Evolutionary conservation across 2,888 invertebrate genomes (phyloP).

Genomic region (Melinaea menophilus): DNA sequence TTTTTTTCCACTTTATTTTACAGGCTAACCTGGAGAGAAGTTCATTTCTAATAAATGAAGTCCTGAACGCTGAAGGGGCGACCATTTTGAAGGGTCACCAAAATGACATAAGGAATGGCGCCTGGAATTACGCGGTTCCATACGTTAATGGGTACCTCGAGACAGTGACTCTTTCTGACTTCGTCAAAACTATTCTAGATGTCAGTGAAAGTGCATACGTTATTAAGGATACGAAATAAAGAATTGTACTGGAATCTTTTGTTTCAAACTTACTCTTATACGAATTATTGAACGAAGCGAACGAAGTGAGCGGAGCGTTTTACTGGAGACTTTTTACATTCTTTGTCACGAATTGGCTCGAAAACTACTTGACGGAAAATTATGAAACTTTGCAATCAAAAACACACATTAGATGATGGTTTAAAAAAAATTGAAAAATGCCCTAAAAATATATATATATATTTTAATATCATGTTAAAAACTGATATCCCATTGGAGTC

Average conservation of each 20-base stretch:
- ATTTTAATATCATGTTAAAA: too few relatives aligned
- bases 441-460: too few relatives aligned
- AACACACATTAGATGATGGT: too few relatives aligned
- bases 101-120: constrained; percentile 34
- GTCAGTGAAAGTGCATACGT: constrained; percentile 20
- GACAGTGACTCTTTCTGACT: constrained; percentile 28
- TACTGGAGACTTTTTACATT: too few relatives aligned
- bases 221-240: constrained; percentile 11
- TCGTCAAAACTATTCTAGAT: constrained; percentile 28
- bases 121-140: constrained; percentile 27
- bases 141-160: constrained; percentile 19
- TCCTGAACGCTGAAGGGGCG: constrained; percentile 43
- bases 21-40: constrained; percentile 46
- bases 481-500: too few relatives aligned
- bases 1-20: constrained; percentile 4
- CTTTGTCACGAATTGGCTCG: too few relatives aligned
- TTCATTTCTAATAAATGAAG: constrained; percentile 45
- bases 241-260: not conserved
- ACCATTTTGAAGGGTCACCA: constrained; percentile 40
- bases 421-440: too few relatives aligned
- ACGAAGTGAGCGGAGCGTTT: too few relatives aligned
- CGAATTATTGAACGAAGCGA: too few relatives aligned
- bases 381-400: too few relatives aligned
- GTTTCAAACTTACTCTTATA: not conserved
- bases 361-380: too few relatives aligned